Conservation (phyloP, 2,113 vertebrate genomes). For the Pipra filicauda region DNA sequence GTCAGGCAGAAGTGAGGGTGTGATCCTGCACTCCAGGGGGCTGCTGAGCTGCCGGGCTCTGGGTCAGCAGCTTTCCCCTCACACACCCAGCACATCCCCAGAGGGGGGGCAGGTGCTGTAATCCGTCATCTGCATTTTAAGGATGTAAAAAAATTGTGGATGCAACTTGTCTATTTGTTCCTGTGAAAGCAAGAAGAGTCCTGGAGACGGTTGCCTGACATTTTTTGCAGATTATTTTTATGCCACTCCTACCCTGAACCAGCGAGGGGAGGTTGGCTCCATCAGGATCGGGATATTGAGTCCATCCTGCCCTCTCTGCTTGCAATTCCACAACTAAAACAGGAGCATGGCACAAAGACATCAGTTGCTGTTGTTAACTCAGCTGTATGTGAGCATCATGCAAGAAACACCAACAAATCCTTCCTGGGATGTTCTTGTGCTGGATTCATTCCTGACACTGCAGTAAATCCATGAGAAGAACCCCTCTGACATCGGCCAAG, state of each 20-base stretch:
- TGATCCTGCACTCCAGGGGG: background rate
- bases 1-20: background rate
- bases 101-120: background rate
- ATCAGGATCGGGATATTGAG: rapidly evolving
- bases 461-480: background rate
- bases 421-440: background rate
- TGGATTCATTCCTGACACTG: background rate
- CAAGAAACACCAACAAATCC: background rate
- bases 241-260: background rate
- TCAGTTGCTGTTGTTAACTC: background rate
- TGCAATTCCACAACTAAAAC: background rate
- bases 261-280: background rate
- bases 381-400: background rate
- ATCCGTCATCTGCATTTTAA: background rate
- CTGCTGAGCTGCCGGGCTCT: background rate
- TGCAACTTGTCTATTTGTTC: background rate
- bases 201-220: background rate
- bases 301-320: background rate
- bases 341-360: background rate
- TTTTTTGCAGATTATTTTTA: background rate
- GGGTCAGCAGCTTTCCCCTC: background rate
- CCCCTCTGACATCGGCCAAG: background rate
- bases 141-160: background rate
- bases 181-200: background rate
- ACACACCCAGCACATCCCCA: background rate